Conservation (phyloP, 2,113 vertebrate genomes). For the Dicaeum eximium region DNA sequence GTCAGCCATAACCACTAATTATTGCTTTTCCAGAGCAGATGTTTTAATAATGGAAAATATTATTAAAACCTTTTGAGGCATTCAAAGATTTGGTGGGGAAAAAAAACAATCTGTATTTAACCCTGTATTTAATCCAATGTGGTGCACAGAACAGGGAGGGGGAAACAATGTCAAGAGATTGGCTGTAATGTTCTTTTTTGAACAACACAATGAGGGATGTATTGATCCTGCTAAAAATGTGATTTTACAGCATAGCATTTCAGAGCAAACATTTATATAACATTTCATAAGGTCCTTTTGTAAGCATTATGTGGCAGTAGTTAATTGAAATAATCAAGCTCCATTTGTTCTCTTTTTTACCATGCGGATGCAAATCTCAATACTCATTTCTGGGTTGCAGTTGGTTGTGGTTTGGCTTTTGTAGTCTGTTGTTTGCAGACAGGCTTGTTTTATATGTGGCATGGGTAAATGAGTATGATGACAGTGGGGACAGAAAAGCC, state of each 20-base stretch:
- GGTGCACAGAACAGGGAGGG: background rate
- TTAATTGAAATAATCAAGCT: conserved; percentile 42
- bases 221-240: conserved; percentile 15
- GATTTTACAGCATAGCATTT: background rate
- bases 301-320: background rate
- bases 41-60: conserved; percentile 62
- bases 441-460: background rate
- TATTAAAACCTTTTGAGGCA: conserved; percentile 43
- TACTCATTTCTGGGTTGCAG: background rate
- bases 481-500: background rate
- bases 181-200: background rate
- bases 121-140: background rate
- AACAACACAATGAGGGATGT: background rate
- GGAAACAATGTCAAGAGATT: background rate
- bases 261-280: conserved; percentile 34
- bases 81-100: background rate
- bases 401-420: conserved; percentile 42
- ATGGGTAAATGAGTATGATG: background rate
- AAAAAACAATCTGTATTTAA: conserved; percentile 29
- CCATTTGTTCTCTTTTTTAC: conserved; percentile 12
- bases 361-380: background rate
- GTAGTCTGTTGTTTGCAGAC: conserved; percentile 22
- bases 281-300: background rate
- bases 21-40: conserved; percentile 57
- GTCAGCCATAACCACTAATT: conserved; percentile 52